phyloP scores from a whole-genome alignment of 2,888 invertebrate genomes.

The Tetramorium bicarinatum region DNA sequence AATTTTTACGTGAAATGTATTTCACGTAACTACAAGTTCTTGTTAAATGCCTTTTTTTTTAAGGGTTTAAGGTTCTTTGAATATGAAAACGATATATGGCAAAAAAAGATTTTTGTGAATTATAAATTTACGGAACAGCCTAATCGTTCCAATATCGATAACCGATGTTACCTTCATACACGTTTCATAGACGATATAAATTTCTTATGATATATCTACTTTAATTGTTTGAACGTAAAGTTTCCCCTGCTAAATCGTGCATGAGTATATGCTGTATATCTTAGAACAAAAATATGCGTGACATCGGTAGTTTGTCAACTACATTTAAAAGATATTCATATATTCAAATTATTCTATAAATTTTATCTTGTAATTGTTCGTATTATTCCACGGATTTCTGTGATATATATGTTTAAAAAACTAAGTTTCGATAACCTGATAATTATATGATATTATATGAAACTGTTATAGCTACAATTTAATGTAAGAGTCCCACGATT shows the following conservation, averaged over 20 bases:
- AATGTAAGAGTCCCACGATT: neutral
- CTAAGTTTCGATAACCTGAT: neutral
- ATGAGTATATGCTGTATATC: constrained; percentile 3
- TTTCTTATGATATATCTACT: constrained; percentile 40
- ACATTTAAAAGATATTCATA: neutral
- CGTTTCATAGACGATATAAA: constrained; percentile 54
- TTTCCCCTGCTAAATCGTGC: constrained; percentile 30
- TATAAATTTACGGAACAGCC: constrained; percentile 17
- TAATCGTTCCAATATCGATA: constrained; percentile 37
- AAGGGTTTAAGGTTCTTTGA: neutral
- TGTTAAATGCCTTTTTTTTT: neutral
- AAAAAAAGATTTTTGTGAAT: neutral
- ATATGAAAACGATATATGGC: neutral
- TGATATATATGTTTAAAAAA: neutral
- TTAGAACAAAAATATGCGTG: neutral
- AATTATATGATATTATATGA: no score
- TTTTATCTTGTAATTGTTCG: neutral
- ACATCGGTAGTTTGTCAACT: constrained; percentile 7
- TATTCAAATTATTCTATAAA: neutral
- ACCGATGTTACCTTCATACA: constrained; percentile 17
- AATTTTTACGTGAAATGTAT: neutral
- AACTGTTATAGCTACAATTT: neutral
- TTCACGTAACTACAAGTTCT: neutral
- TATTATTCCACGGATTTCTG: neutral
- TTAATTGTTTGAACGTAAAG: constrained; percentile 45